Evolutionary conservation across 1,140 invertebrate genomes (phyloP).

Genomic region (Fragariocoptes setiger): DNA sequence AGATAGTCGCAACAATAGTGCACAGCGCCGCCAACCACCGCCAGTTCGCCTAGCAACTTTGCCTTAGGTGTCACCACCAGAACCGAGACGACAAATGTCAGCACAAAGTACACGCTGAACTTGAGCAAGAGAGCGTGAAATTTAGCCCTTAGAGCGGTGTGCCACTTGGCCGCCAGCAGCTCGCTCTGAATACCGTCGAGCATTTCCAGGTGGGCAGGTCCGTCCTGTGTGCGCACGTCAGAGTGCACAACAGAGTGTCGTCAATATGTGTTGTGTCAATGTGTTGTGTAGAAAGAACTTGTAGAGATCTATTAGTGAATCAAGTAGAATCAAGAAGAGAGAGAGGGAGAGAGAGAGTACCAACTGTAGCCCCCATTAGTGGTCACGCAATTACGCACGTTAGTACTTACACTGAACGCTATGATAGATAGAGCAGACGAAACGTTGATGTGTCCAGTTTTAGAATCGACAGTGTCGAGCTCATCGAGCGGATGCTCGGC

Average conservation of each 20-base stretch:
- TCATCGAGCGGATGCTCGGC: conserved; percentile 80
- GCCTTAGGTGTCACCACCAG: conserved; percentile 38
- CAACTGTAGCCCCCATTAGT: too few species aligned
- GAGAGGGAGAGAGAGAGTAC: too few species aligned
- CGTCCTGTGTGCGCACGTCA: conserved; percentile 41
- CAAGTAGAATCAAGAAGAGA: too few species aligned
- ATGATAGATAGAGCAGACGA: conserved; percentile 82
- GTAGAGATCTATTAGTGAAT: too few species aligned
- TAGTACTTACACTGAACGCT: conserved; percentile 70
- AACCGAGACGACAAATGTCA: conserved; percentile 54
- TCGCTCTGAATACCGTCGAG: conserved; percentile 80
- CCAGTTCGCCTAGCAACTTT: conserved; percentile 9
- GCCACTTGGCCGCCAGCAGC: conserved; percentile 84
- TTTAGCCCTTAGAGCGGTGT: conserved; percentile 61
- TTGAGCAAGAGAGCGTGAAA: conserved; percentile 35
- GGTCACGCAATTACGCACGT: too few species aligned
- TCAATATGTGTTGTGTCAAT: not conserved
- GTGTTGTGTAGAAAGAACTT: conserved; percentile 4
- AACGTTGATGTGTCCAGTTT: conserved; percentile 63
- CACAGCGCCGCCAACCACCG: too few species aligned
- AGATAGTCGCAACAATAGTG: too few species aligned
- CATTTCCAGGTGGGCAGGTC: conserved; percentile 69
- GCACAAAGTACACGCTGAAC: conserved; percentile 56
- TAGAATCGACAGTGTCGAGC: conserved; percentile 75
- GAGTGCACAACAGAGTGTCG: too few species aligned